phyloP scores from a whole-genome alignment of 2,888 invertebrate genomes.

The Zhuqinia jingwanae region DNA sequence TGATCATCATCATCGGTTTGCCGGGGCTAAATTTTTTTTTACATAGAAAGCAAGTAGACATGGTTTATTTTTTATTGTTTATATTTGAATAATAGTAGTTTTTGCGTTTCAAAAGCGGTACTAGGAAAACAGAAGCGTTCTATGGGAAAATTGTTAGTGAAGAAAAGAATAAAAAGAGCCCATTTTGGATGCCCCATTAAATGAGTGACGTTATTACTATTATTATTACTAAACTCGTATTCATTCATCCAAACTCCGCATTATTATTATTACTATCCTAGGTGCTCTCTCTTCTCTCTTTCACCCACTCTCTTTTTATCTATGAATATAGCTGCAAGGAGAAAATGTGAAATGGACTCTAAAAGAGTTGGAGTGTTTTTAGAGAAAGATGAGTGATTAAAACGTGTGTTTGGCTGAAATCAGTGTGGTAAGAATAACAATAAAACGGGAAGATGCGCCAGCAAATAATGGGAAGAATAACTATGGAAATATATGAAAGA shows the following conservation, averaged over 20 bases:
- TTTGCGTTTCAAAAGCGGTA: no score
- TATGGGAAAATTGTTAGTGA: not conserved
- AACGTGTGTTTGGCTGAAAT: slow-evolving; percentile 35
- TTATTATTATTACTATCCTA: slow-evolving; percentile 12
- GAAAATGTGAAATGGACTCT: slow-evolving; percentile 17
- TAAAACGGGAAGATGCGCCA: slow-evolving; percentile 23
- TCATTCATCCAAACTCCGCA: not conserved
- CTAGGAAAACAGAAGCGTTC: not conserved
- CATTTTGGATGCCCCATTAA: slow-evolving; percentile 35
- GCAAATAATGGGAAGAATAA: not conserved
- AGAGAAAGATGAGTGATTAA: slow-evolving; percentile 35
- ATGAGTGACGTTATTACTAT: slow-evolving; percentile 9
- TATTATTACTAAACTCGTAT: not conserved
- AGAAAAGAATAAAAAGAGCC: not conserved
- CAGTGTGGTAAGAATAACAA: slow-evolving; percentile 32
- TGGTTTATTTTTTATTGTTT: no score
- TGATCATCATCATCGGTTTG: no score
- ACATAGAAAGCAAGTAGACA: no score
- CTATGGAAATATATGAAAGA: not conserved
- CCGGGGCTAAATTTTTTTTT: no score
- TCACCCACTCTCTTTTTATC: no score
- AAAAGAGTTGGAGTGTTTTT: not conserved
- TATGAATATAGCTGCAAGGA: slow-evolving; percentile 42
- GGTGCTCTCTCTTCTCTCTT: not conserved
- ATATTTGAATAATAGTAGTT: no score